A percentile compares a stretch with the other conserved stretches of the same genome.
phyloP scores from a whole-genome alignment of 2,113 vertebrate genomes.

The Lipotes vexillifer region DNA sequence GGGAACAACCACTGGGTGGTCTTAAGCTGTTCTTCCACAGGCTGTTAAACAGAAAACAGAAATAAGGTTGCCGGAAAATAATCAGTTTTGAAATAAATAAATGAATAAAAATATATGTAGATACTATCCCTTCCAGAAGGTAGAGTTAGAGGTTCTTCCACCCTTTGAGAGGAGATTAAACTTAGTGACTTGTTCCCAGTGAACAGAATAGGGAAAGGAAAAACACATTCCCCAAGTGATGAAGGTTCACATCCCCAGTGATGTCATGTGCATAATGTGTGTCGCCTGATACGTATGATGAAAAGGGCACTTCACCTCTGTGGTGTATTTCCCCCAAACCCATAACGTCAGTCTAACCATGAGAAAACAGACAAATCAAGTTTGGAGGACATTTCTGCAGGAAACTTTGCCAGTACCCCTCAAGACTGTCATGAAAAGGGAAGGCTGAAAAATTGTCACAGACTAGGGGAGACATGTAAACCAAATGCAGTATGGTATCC shows the following conservation, averaged over 20 bases:
- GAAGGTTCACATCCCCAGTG: neutral
- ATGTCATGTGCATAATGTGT: neutral
- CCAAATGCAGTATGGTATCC: neutral
- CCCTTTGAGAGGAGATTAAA: neutral
- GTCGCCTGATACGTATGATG: neutral
- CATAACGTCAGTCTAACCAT: neutral
- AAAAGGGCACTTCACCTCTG: neutral
- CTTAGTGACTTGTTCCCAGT: neutral
- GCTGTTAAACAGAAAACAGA: neutral
- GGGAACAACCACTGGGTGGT: neutral
- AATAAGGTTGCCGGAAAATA: neutral
- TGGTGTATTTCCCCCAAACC: neutral
- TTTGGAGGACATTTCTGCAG: neutral
- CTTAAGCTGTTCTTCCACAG: neutral
- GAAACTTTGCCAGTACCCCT: neutral
- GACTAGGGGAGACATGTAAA: neutral
- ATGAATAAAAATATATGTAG: neutral
- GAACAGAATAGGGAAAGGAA: neutral
- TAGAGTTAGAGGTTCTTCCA: neutral
- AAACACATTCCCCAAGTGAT: neutral
- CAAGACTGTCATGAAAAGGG: neutral
- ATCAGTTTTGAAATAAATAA: neutral
- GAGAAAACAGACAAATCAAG: neutral
- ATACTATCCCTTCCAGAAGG: neutral
- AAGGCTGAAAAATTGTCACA: neutral